Evolutionary conservation across 2,797 vertebrate genomes (phyloP).

Genomic region (Bothrops alternatus): DNA sequence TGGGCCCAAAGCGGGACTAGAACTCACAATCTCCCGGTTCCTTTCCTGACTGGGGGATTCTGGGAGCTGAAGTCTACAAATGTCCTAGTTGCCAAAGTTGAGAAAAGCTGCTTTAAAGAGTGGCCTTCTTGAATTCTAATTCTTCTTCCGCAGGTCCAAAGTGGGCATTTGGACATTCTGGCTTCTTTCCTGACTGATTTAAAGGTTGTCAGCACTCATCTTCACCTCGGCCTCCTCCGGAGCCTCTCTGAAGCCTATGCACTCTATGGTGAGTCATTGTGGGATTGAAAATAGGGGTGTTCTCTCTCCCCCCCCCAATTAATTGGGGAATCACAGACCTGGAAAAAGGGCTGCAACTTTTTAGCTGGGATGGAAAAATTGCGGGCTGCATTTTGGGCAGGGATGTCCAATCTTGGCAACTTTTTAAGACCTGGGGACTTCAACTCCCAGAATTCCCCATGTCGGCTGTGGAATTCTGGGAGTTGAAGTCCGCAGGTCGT

Average conservation of each 20-base stretch:
- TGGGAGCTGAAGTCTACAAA: neutral
- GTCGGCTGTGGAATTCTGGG: neutral
- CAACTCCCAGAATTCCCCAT: neutral
- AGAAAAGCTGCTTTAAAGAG: neutral
- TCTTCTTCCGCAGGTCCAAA: neutral
- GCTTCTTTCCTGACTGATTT: slow-evolving; percentile 75
- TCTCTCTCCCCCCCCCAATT: too few relatives aligned
- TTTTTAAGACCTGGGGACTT: neutral
- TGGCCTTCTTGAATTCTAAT: neutral
- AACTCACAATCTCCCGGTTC: neutral
- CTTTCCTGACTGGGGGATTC: neutral
- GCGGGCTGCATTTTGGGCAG: neutral
- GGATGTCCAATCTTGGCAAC: neutral
- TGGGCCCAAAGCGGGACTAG: neutral
- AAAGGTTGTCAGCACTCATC: slow-evolving; percentile 78
- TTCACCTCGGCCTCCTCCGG: slow-evolving; percentile 73
- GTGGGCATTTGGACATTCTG: neutral
- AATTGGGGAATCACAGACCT: neutral
- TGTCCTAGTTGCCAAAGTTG: neutral
- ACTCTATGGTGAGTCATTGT: slow-evolving; percentile 69
- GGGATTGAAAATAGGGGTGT: too few relatives aligned
- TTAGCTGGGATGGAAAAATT: neutral
- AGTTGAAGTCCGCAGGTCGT: neutral
- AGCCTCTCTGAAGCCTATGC: slow-evolving; percentile 75
- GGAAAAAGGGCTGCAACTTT: neutral